Conservation (phyloP, 2,113 vertebrate species). For the Synchiropus splendidus region DNA sequence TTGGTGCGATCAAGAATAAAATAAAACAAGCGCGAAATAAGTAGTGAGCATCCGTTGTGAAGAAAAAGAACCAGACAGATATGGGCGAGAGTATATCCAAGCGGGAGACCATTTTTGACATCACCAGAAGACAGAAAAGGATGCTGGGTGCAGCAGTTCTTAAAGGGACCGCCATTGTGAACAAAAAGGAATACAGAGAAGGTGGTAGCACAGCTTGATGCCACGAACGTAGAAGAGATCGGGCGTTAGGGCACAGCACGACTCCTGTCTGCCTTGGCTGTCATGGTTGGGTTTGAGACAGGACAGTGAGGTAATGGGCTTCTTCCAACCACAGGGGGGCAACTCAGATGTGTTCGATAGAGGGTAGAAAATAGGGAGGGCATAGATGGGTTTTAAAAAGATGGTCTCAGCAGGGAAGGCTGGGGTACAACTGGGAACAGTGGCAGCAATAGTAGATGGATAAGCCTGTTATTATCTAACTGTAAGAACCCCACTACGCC, state of each 20-base stretch:
- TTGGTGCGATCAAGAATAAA: no score
- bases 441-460: constrained; percentile 7
- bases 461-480: constrained; percentile 11
- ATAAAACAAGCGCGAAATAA: constrained; percentile 10
- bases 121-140: constrained; percentile 48
- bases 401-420: constrained; percentile 50
- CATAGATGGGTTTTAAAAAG: constrained; percentile 31
- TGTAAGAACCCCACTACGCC: constrained; percentile 11
- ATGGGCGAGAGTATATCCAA: constrained; percentile 31
- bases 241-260: constrained; percentile 48
- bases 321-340: constrained; percentile 24
- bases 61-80: constrained; percentile 24
- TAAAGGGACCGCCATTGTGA: constrained; percentile 47
- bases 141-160: constrained; percentile 55
- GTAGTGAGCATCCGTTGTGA: constrained; percentile 32
- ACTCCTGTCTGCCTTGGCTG: constrained; percentile 40
- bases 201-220: constrained; percentile 50
- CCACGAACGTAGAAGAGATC: constrained; percentile 31
- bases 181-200: constrained; percentile 33
- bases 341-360: constrained; percentile 33
- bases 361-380: constrained; percentile 6
- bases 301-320: constrained; percentile 56
- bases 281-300: constrained; percentile 34
- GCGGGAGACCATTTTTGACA: constrained; percentile 45
- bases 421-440: constrained; percentile 9